phyloP scores from a whole-genome alignment of 37 sponge, comb jelly and placozoan species.

The Beroe ovata region DNA sequence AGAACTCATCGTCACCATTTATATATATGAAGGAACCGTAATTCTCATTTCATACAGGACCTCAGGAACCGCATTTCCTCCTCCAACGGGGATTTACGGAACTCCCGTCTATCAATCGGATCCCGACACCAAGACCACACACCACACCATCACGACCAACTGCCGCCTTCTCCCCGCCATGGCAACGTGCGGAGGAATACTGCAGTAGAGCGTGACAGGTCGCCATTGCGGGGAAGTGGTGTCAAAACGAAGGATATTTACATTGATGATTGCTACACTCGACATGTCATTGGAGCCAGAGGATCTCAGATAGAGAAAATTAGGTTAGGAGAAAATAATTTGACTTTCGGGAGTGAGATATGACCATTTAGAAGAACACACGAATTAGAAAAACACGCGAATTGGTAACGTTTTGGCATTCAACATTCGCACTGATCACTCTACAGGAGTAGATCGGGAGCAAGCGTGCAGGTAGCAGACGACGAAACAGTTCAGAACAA shows the following conservation, averaged over 20 bases:
- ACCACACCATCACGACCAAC: neutral
- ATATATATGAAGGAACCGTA: no score
- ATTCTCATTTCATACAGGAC: no score
- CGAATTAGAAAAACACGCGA: no score
- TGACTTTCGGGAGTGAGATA: no score
- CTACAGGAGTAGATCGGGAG: conserved; percentile 1
- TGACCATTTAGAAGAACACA: no score
- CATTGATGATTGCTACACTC: conserved; percentile 61
- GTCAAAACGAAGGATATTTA: conserved; percentile 41
- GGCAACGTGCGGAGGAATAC: neutral
- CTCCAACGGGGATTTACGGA: neutral
- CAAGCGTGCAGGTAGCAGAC: conserved; percentile 19
- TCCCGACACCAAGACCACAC: neutral
- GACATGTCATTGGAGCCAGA: conserved; percentile 22
- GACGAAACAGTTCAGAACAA: conserved; percentile 34
- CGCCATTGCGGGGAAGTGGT: neutral
- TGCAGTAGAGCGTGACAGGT: neutral
- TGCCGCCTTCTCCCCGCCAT: neutral
- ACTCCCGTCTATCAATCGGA: neutral
- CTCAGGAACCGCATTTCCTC: neutral
- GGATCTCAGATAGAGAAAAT: conserved; percentile 53
- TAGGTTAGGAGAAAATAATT: neutral
- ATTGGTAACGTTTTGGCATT: no score
- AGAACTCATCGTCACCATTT: no score
- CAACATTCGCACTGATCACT: neutral